A percentile compares a stretch with the other conserved stretches of the same genome.
phyloP scores from a whole-genome alignment of 2,888 invertebrate genomes.

The Calephelis perditalis region DNA sequence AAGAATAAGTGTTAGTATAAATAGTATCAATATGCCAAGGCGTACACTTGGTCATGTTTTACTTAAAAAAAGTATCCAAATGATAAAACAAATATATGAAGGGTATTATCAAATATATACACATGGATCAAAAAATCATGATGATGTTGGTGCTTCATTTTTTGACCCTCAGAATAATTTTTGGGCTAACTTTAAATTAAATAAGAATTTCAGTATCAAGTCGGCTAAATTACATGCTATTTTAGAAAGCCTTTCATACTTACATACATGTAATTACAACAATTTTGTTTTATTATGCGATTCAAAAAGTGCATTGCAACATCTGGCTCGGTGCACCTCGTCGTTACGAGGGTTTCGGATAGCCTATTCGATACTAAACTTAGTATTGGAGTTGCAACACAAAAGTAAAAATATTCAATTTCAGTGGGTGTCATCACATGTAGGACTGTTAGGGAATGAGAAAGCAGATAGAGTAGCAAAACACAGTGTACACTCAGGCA shows the following conservation, averaged over 20 bases:
- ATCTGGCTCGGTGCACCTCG: constrained; percentile 3
- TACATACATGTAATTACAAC: too few relatives aligned
- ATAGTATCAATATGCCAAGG: background rate
- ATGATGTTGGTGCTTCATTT: background rate
- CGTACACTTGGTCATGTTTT: background rate
- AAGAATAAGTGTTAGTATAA: background rate
- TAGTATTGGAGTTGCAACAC: background rate
- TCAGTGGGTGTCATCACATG: background rate
- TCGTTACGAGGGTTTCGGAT: background rate
- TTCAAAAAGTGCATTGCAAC: background rate
- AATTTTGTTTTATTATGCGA: too few relatives aligned
- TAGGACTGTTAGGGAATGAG: background rate
- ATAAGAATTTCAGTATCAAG: background rate
- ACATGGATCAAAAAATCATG: background rate
- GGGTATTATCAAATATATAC: background rate
- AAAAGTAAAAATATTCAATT: background rate
- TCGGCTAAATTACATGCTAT: too few relatives aligned
- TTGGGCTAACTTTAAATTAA: background rate
- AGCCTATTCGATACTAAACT: background rate
- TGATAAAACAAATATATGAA: background rate
- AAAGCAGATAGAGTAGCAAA: background rate
- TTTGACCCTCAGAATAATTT: constrained; percentile 1
- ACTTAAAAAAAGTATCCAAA: background rate
- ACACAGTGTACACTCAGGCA: background rate
- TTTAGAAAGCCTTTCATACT: too few relatives aligned